Evolutionary conservation across 2,113 vertebrate species (phyloP), one percentile per base, ranked within the genome.

Genomic region (human): DNA sequence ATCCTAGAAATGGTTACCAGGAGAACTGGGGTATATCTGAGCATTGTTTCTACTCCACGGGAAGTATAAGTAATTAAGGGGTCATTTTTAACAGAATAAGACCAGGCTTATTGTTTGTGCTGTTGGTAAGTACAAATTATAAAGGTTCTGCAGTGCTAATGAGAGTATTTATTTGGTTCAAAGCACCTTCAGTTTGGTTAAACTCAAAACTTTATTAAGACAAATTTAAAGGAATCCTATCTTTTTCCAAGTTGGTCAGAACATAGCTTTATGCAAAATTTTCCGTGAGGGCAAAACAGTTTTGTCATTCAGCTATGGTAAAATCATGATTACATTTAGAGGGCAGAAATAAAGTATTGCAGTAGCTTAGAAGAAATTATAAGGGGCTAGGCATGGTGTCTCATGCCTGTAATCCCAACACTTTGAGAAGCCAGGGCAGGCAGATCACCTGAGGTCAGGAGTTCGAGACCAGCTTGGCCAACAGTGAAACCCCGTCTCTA

Each of bases 201-300:
- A 94, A 57, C 27, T 72, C 25, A 94, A 88, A 81, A 70, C 80
- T 79, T 95, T 82, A 85, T 76, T 91, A 11, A 94, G 61, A 89
- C 2, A 16, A 48, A 50, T 68, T 94, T 78, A 70, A 57, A 80
- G 25, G 66, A 72, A 79, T 86, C 52, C 38, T 95, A 2, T 86
- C 73, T 40, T 94, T 82, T 93, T 43, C 32, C 61, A 1, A 79
- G 27, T 78, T 91, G 35, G 13, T 94, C 25, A 40, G 83, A 72
- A 32, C 23, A 82, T 38, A 79, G 30, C 50, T 86, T 96, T 57
- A 50, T 76, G 48, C 30, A 84, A 70, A 75, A 72, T 73, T 78
- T 84, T 93, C 48, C 72, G 12, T 82, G 61, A 79, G 22, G 11
- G 38, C 61, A 25, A 50, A 94, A n/a, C n/a, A 90, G 32, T 87